Evolutionary conservation across 2,888 invertebrate genomes (phyloP), one percentile per base, ranked within the genome.

Genomic region (Tanytarsus gracilentus): DNA sequence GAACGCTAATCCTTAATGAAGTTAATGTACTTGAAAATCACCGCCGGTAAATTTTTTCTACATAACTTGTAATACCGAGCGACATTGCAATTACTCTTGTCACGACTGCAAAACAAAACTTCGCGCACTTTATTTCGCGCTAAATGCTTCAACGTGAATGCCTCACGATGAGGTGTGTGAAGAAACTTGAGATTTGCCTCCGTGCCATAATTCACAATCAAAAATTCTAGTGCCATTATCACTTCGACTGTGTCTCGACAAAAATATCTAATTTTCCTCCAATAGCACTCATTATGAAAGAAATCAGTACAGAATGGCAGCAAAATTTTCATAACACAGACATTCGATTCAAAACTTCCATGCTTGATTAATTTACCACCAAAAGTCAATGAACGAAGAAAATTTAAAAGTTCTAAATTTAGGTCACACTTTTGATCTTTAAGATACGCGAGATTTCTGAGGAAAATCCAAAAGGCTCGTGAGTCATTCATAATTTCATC

Each of bases 1-100:
- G n/a, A n/a, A n/a, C n/a, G 40, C 44, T 55, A 55, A 55, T 55
- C 40, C 27, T n/a, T n/a, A n/a, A 55, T n/a, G 26, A 55, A 55
- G 27, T 40, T 36, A 14, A 55, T 40, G 21, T 55, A 55, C 25
- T 55, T 40, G n/a, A 55, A 55, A 9, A 55, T 26, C 18, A 40
- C 9, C 33, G 11, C 39, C 7, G 55, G 55, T 3, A 55, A 26
- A 26, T 39, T 40, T 16, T 16, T 25, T 40, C 40, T 27, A 40
- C 55, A 55, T 25, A 26, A 25, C 11, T 33, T 40, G 33, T 55
- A 26, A 18, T 18, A 39, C n/a, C n/a, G n/a, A 16, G 39, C 14
- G 26, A 25, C 26, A 55, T 55, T 55, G 14, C 18, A 23, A 25
- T 33, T 33, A 33, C n/a, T 33, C 33, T n/a, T 11, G 7, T 36